Conservation (phyloP, 2,888 invertebrate species). For the Trilocha varians region DNA sequence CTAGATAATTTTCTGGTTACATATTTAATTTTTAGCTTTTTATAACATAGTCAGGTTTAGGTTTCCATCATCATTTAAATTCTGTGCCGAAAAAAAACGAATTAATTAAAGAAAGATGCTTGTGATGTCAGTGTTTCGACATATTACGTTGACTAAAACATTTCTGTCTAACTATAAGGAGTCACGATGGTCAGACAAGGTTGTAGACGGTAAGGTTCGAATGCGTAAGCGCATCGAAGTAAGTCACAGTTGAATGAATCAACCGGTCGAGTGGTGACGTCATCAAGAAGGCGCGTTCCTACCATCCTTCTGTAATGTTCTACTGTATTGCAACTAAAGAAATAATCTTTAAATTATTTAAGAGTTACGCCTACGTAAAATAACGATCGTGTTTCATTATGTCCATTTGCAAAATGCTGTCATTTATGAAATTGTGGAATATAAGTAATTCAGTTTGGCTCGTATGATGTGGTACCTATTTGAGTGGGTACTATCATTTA, state of each 20-base stretch:
- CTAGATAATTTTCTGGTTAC: too few relatives aligned
- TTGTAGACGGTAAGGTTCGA: slow-evolving; percentile 34
- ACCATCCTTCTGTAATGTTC: slow-evolving; percentile 12
- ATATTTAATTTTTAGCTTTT: too few relatives aligned
- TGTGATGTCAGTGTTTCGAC: neutral
- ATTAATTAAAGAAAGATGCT: too few relatives aligned
- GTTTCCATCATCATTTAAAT: too few relatives aligned
- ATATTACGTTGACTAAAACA: neutral
- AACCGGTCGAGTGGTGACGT: slow-evolving; percentile 43
- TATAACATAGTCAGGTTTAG: too few relatives aligned
- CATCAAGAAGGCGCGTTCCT: slow-evolving; percentile 47
- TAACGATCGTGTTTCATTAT: too few relatives aligned
- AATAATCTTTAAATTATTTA: slow-evolving; percentile 6
- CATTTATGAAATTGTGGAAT: too few relatives aligned
- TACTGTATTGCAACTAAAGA: slow-evolving; percentile 13
- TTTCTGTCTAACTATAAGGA: slow-evolving; percentile 3
- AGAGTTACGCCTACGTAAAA: neutral
- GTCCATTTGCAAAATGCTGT: too few relatives aligned
- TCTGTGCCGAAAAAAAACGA: too few relatives aligned
- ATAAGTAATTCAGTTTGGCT: too few relatives aligned
- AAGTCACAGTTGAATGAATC: slow-evolving; percentile 46
- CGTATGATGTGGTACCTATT: too few relatives aligned
- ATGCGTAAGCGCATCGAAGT: slow-evolving; percentile 45
- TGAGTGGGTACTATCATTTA: too few relatives aligned
- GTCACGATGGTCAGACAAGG: slow-evolving; percentile 36